phyloP scores from a whole-genome alignment of 2,797 vertebrate genomes.

The Enteromius viviparus region DNA sequence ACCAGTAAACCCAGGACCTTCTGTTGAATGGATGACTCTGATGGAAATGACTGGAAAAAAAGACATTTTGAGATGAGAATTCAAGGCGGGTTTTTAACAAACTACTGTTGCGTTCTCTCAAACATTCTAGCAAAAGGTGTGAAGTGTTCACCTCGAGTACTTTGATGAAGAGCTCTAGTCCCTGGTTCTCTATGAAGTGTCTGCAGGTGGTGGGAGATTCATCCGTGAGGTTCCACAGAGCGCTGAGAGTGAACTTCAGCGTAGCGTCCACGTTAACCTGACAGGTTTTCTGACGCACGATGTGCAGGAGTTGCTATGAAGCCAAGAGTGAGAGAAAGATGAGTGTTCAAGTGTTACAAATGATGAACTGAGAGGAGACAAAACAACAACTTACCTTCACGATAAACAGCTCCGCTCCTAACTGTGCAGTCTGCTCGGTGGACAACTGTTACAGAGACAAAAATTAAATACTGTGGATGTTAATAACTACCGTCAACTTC shows the following conservation, averaged over 20 bases:
- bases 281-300: constrained; percentile 95
- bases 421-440: constrained; percentile 96
- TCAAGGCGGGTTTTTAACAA: neutral
- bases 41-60: constrained; percentile 89
- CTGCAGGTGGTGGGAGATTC: constrained; percentile 98
- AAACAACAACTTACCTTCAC: constrained; percentile 83
- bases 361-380: neutral
- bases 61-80: constrained; percentile 24
- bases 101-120: neutral
- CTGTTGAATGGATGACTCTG: constrained; percentile 98
- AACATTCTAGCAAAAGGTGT: neutral
- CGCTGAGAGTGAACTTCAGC: constrained; percentile 96
- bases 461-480: neutral
- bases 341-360: neutral
- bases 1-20: constrained; percentile 98
- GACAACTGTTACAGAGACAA: constrained; percentile 81
- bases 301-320: constrained; percentile 95
- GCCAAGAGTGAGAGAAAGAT: neutral
- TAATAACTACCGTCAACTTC: neutral
- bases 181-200: constrained; percentile 99
- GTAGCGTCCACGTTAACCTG: constrained; percentile 95
- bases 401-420: constrained; percentile 96
- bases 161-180: constrained; percentile 95
- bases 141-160: constrained; percentile 87
- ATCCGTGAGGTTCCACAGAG: constrained; percentile 98